Evolutionary conservation across 2,113 vertebrate genomes (phyloP).

Genomic region (Limanda limanda): DNA sequence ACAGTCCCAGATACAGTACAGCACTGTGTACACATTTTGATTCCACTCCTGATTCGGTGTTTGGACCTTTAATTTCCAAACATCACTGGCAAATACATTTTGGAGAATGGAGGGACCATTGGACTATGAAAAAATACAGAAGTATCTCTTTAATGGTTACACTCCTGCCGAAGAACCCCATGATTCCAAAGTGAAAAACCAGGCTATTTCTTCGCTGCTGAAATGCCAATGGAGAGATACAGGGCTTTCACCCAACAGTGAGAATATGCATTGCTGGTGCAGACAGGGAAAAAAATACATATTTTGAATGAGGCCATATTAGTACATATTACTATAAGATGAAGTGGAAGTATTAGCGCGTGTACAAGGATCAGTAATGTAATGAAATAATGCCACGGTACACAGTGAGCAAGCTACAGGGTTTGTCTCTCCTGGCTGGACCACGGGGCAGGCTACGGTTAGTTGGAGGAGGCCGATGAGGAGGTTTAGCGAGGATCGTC

Average conservation of each 20-base stretch:
- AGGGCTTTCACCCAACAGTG: conserved; percentile 23
- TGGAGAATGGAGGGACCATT: neutral
- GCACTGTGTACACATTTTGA: neutral
- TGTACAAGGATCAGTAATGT: neutral
- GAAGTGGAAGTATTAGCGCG: conserved; percentile 1
- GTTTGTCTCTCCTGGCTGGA: conserved; percentile 2
- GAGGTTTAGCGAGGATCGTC: conserved; percentile 79
- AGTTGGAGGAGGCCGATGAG: neutral
- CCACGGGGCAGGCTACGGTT: conserved; percentile 7
- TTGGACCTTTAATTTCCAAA: neutral
- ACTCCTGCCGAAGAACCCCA: neutral
- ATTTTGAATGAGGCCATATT: neutral
- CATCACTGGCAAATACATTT: neutral
- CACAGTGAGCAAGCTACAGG: conserved; percentile 50
- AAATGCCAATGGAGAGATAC: neutral
- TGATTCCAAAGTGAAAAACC: neutral
- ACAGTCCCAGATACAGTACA: neutral
- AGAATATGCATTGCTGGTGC: conserved; percentile 31
- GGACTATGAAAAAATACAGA: neutral
- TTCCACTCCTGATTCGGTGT: neutral
- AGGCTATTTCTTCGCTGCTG: conserved; percentile 8
- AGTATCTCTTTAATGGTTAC: neutral
- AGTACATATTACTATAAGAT: neutral
- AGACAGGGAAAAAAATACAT: neutral
- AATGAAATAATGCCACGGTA: conserved; percentile 44